These are phyloP conservation scores for Harpagifer antarcticus DNA, from an alignment of 2,797 vertebrate species.

Conservation along the genomic window DNA sequence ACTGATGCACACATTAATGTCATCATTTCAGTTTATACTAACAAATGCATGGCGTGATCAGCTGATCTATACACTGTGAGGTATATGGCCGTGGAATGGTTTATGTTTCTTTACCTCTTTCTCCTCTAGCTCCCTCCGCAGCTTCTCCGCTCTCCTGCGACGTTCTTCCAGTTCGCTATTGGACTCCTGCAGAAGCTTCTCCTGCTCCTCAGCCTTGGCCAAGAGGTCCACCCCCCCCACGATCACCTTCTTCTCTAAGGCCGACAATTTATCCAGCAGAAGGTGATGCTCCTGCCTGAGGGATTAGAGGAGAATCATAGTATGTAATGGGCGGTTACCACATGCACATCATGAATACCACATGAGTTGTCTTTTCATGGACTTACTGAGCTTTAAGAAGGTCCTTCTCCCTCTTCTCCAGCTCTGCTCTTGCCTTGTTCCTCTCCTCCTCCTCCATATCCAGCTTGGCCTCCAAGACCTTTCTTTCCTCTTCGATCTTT, in stretches of 20 bases:
- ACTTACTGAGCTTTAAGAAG: conserved; percentile 98
- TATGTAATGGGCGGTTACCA: not conserved
- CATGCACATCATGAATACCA: not conserved
- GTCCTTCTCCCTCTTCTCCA: conserved; percentile 98
- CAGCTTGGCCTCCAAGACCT: conserved; percentile 96
- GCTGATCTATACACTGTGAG: not conserved
- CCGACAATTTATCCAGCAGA: conserved; percentile 93
- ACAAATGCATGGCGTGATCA: not conserved
- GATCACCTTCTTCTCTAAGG: conserved; percentile 97
- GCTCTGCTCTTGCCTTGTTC: conserved; percentile 97
- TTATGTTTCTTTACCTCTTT: conserved; percentile 88
- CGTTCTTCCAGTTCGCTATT: conserved; percentile 97
- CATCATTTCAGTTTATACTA: not conserved
- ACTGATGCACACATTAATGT: not conserved
- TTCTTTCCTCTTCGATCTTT: conserved; percentile 98
- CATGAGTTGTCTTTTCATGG: not conserved
- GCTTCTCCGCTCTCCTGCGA: conserved; percentile 93
- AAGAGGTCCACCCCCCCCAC: conserved; percentile 98
- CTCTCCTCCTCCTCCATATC: conserved; percentile 99
- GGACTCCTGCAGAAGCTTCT: conserved; percentile 97
- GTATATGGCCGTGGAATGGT: not conserved
- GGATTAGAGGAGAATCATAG: not conserved
- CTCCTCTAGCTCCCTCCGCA: conserved; percentile 96
- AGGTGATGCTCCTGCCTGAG: conserved; percentile 96
- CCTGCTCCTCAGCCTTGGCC: conserved; percentile 98